Evolutionary conservation across 2,888 invertebrate genomes (phyloP), one percentile per base, ranked within the genome.

Genomic region (Drosophila greeni): DNA sequence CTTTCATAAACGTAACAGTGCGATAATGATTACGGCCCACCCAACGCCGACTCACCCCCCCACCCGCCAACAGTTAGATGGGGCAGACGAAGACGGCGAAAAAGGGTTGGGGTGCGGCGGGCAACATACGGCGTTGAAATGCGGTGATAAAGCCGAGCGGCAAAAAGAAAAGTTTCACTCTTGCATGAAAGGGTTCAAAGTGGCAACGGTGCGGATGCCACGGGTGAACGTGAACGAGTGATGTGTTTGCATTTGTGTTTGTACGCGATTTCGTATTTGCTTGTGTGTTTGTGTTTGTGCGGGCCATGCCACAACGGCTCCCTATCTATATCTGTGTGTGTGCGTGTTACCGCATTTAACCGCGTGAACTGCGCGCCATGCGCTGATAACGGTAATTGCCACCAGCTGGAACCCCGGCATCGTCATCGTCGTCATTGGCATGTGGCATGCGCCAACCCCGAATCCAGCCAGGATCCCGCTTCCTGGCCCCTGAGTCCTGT

Each of bases 1-100:
- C 82, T 86, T 84, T 86, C 78, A 86, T 79, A 86, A 86, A 79
- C 85, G 82, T 86, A 85, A 85, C 82, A 84, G 70, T 66, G 81
- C 86, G 85, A 85, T 86, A 86, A 85, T 85, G 86, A 83, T 84
- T 83, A 75, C 82, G 74, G 70, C 76, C 82, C 76, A 74, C 59
- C 59, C 70, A 56, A 62, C 42, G 56, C 48, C 33, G 62, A 54
- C 58, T 26, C 60, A 20, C 52, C 33, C 29, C 40, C 20, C 37
- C 7, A 3, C 8, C 5, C 12, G 26, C 37, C 37, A n/a, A 33
- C 57, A 18, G 33, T 59, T 59, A 59, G 48, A 34, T 42, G 47
- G 26, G 39, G 36, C 29, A 45, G 45, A 29, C 29, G 45, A 29
- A 29, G 18, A 8, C 20, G 2, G 20, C 9, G 5, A 31, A 8